Base-by-base conservation (phyloP, 1,140 invertebrate species). In the Drosophila kohkoa region DNA sequence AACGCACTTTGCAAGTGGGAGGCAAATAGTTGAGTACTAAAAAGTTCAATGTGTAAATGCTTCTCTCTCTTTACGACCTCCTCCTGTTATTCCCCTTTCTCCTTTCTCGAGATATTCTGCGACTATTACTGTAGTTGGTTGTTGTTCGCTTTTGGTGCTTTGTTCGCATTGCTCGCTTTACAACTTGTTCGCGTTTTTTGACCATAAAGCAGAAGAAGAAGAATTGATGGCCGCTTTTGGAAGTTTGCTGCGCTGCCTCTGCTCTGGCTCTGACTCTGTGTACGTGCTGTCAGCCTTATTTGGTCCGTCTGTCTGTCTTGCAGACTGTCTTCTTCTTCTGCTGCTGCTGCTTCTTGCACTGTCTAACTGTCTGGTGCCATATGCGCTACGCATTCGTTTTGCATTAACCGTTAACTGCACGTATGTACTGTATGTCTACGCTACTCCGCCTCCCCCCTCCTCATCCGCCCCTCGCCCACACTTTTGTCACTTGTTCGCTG, bases 401-500 rank as follows among this genome's bases (percentile, higher is more conserved):
- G 86, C 85, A 88, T 88, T 88, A 88, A 88, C 85, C 85, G 85
- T 88, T 88, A 88, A 83, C 83, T 89, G 86, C 85, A 88, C 80
- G 77, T 87, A 68, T 79, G 70, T 70, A 25, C 20, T 25, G 20
- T 25, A 25, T 25, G 20, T 25, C 20, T 25, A 25, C 46, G 63
- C 65, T 67, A 63, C 43, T 64, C 45, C 30, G 25, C 54, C 20
- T 10, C 35, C 20, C 6, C 65, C 69, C 49, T 59, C 35, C 64
- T 49, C 48, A n/a, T 25, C 15, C 51, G n/a, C 60, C 78, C 25
- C 59, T 71, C 73, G 80, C 78, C 81, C 77, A 85, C 85, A 90
- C 81, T 49, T 85, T 85, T 85, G 85, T 89, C 85, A 88, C 85
- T 89, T 88, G 85, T 88, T 89, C 83, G 73, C n/a, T 59, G 75